Evolutionary conservation across 2,113 vertebrate genomes (phyloP).

Genomic region (Notothenia rossii): DNA sequence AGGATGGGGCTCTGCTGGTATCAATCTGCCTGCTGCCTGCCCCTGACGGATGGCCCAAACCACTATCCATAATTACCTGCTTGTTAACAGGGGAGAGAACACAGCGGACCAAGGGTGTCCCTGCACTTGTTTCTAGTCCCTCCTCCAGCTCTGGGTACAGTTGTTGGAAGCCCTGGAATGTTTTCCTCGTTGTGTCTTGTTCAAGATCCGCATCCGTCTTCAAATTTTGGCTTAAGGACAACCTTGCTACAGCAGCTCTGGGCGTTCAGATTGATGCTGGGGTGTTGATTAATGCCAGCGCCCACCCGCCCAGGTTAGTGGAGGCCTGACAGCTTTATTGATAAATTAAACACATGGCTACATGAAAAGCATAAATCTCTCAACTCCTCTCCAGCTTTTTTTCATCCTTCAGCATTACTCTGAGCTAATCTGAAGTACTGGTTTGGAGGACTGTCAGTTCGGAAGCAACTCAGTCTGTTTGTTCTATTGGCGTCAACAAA

Average conservation of each 20-base stretch:
- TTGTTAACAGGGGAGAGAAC: slow-evolving; percentile 71
- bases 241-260: slow-evolving; percentile 60
- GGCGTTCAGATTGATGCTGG: slow-evolving; percentile 74
- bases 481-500: slow-evolving; percentile 39
- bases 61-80: slow-evolving; percentile 81
- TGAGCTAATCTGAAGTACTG: slow-evolving; percentile 49
- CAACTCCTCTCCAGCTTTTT: slow-evolving; percentile 25
- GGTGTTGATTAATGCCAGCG: slow-evolving; percentile 76
- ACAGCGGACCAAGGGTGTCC: slow-evolving; percentile 35
- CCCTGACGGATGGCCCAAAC: slow-evolving; percentile 71
- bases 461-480: slow-evolving; percentile 32
- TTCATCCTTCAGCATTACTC: slow-evolving; percentile 50
- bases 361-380: slow-evolving; percentile 79
- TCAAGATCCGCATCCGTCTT: slow-evolving; percentile 48
- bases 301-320: slow-evolving; percentile 75
- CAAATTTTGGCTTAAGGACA: slow-evolving; percentile 66
- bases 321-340: slow-evolving; percentile 80
- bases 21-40: slow-evolving; percentile 69
- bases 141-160: slow-evolving; percentile 7
- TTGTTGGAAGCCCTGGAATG: slow-evolving; percentile 7
- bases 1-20: slow-evolving; percentile 61
- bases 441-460: slow-evolving; percentile 40
- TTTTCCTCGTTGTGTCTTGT: slow-evolving; percentile 45
- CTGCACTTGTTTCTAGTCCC: slow-evolving; percentile 2
- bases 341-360: slow-evolving; percentile 79